Evolutionary conservation across 1,140 invertebrate genomes (phyloP).

Genomic region (Idris sp.): DNA sequence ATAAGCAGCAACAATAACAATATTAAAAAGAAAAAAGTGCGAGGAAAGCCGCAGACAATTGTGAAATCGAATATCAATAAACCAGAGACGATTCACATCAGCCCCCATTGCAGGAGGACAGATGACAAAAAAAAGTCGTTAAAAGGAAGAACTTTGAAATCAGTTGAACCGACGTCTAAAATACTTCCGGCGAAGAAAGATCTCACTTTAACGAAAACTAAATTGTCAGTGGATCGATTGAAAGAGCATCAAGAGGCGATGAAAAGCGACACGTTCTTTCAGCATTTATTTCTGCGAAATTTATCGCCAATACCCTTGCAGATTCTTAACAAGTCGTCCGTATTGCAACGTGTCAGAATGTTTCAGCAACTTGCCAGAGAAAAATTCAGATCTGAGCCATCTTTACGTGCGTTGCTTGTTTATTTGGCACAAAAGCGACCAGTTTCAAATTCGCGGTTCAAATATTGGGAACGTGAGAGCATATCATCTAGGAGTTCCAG

Average conservation of each 20-base stretch:
- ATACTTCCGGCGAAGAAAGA: conserved; percentile 24
- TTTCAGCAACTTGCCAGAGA: conserved; percentile 79
- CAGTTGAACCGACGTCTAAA: conserved; percentile 11
- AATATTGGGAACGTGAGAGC: conserved; percentile 81
- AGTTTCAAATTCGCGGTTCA: conserved; percentile 85
- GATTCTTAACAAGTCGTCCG: conserved; percentile 76
- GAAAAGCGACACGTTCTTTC: conserved; percentile 83
- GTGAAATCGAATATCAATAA: conserved; percentile 60
- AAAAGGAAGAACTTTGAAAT: conserved; percentile 59
- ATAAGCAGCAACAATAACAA: conserved; percentile 35
- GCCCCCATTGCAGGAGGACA: conserved; percentile 36
- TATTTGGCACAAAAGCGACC: conserved; percentile 84
- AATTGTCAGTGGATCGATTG: conserved; percentile 77
- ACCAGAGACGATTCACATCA: conserved; percentile 58
- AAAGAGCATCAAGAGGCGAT: conserved; percentile 79
- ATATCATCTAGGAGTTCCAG: conserved; percentile 76
- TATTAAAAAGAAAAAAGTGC: conserved; percentile 48
- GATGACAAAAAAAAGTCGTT: conserved; percentile 65
- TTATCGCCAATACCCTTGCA: conserved; percentile 68
- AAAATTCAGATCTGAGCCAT: conserved; percentile 78
- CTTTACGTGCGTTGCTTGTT: conserved; percentile 79
- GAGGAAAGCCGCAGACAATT: conserved; percentile 64
- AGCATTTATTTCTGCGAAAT: conserved; percentile 83
- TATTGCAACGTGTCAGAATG: conserved; percentile 82
- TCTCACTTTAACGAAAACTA: conserved; percentile 7